A percentile compares a stretch with the other conserved stretches of the same genome.
These are phyloP conservation scores for Gymnopithys bicolor DNA, from an alignment of 2,797 vertebrate species.

Conservation along the genomic window DNA sequence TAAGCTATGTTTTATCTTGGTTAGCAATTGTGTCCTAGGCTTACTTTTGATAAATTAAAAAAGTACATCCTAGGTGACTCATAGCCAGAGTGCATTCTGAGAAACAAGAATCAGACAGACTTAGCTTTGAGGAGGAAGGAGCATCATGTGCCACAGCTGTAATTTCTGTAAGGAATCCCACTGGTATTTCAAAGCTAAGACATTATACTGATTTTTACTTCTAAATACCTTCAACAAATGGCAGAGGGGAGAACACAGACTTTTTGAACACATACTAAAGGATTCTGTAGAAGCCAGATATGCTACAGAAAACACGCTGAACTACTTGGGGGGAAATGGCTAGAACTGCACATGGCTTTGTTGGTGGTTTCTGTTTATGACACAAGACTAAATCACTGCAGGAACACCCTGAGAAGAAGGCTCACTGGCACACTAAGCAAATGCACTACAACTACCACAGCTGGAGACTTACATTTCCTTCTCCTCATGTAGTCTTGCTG, in stretches of 20 bases:
- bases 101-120: not conserved
- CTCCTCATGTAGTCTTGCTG: slow-evolving; percentile 84
- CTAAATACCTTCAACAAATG: not conserved
- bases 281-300: not conserved
- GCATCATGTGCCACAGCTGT: not conserved
- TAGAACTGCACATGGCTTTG: not conserved
- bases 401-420: not conserved
- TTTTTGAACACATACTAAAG: not conserved
- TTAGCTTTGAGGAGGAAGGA: not conserved
- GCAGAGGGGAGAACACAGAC: not conserved
- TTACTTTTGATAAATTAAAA: not conserved
- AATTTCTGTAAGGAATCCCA: not conserved
- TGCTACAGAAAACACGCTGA: not conserved
- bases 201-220: not conserved
- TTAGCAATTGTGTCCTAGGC: not conserved
- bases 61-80: not conserved
- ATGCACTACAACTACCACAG: not conserved
- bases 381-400: not conserved
- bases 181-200: not conserved
- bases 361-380: not conserved
- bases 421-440: not conserved
- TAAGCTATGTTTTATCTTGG: not conserved
- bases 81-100: not conserved
- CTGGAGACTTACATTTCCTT: slow-evolving; percentile 87
- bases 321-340: not conserved